A percentile compares a stretch with the other conserved stretches of the same genome.
Conservation (phyloP, 1,140 invertebrate species). For the Caenorhabditis tropicalis region DNA sequence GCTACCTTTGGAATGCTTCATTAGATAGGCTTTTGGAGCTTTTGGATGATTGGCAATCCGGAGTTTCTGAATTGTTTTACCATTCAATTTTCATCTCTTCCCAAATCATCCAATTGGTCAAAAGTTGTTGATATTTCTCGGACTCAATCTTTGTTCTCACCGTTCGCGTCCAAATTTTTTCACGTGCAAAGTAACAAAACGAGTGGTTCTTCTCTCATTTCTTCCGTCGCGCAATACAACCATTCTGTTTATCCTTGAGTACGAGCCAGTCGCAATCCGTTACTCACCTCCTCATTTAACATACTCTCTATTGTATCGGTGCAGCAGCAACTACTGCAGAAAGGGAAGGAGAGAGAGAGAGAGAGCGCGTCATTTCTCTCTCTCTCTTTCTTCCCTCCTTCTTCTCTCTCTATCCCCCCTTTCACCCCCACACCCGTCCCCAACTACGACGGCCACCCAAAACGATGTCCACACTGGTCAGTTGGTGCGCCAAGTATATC, state of each 20-base stretch:
- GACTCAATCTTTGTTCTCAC: conserved; percentile 14
- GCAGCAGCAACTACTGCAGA: conserved; percentile 31
- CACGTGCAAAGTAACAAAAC: conserved; percentile 31
- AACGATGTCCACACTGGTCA: conserved; percentile 41
- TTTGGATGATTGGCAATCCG: too few relatives aligned
- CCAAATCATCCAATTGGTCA: neutral
- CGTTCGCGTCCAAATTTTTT: conserved; percentile 25
- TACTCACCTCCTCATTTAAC: conserved; percentile 38
- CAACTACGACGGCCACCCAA: conserved; percentile 38
- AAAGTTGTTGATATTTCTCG: neutral
- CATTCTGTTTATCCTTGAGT: conserved; percentile 41
- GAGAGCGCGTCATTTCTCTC: neutral
- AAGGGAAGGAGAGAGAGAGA: conserved; percentile 22
- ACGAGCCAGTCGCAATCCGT: conserved; percentile 40
- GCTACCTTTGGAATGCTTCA: too few relatives aligned
- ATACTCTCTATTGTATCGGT: conserved; percentile 34
- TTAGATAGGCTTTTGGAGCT: too few relatives aligned
- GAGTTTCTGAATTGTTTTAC: too few relatives aligned
- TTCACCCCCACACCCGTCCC: conserved; percentile 2
- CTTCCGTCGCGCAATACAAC: conserved; percentile 1
- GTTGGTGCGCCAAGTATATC: conserved; percentile 28
- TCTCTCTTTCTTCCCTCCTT: conserved; percentile 8
- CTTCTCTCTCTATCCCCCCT: neutral
- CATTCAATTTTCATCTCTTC: too few relatives aligned
- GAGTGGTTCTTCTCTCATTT: conserved; percentile 33